Conservation (phyloP, 1,140 invertebrate species). For the Cotesia chilonis region DNA sequence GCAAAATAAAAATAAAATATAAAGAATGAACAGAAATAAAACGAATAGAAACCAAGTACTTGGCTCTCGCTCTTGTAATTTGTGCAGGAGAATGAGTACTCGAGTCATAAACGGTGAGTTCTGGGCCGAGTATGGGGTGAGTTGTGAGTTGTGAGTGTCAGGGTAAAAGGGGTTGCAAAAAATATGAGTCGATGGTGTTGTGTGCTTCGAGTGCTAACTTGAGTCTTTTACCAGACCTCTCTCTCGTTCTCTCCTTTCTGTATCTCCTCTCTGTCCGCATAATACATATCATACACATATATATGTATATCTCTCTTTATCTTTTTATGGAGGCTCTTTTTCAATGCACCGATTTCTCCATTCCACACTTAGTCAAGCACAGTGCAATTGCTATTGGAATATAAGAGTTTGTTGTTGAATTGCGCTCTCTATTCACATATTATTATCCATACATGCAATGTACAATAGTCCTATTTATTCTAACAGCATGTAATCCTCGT, state of each 20-base stretch:
- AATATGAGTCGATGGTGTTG: slow-evolving; percentile 19
- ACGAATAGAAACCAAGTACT: not conserved
- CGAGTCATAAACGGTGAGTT: slow-evolving; percentile 14
- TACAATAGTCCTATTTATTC: too few relatives aligned
- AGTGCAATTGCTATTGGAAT: not conserved
- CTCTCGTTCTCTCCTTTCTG: not conserved
- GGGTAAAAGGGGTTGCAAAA: slow-evolving; percentile 1
- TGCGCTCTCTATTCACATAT: slow-evolving; percentile 4
- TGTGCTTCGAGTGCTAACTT: slow-evolving; percentile 4
- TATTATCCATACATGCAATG: not conserved
- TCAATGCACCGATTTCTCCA: slow-evolving; percentile 12
- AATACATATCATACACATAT: not conserved
- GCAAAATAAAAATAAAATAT: too few relatives aligned
- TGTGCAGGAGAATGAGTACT: slow-evolving; percentile 14
- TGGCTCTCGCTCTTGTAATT: slow-evolving; percentile 18
- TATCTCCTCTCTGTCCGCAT: not conserved
- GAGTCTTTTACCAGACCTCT: slow-evolving; percentile 10
- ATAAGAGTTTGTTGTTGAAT: not conserved
- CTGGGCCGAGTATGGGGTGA: not conserved
- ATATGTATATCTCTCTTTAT: not conserved
- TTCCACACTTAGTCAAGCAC: not conserved
- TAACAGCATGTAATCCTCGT: too few relatives aligned
- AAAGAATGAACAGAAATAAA: not conserved
- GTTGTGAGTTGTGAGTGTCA: slow-evolving; percentile 8
- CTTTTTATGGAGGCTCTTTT: slow-evolving; percentile 2